Evolutionary conservation across 1,140 invertebrate genomes (phyloP).

Genomic region (Drosophila paulistorum): DNA sequence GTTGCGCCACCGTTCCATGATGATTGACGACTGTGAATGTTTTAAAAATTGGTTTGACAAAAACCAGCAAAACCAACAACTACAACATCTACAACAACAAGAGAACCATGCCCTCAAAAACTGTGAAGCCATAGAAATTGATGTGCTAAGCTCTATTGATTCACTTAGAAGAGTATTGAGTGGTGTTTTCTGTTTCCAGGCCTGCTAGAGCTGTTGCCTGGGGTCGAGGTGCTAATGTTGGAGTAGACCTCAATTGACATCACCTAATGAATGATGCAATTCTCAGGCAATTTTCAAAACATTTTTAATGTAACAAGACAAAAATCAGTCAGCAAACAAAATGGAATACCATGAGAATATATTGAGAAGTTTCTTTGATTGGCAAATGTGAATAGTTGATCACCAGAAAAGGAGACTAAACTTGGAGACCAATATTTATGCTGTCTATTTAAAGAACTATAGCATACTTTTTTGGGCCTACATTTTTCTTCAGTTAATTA

Average conservation of each 20-base stretch:
- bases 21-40: conserved; percentile 37
- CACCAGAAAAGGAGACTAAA: no score
- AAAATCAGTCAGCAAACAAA: no score
- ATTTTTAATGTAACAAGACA: no score
- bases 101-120: background rate
- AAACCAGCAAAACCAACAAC: background rate
- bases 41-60: conserved; percentile 1
- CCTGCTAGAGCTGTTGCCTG: background rate
- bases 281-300: no score
- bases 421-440: no score
- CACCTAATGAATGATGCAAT: background rate
- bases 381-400: no score
- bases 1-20: conserved; percentile 78
- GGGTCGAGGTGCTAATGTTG: background rate
- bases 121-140: conserved; percentile 14
- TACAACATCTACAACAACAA: background rate
- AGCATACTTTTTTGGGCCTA: no score
- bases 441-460: no score
- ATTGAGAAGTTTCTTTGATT: no score
- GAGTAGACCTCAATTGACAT: conserved; percentile 3
- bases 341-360: no score
- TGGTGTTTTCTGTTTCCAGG: background rate
- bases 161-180: background rate
- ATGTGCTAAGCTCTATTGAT: conserved; percentile 11
- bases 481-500: no score